Evolutionary conservation across 2,888 invertebrate species (phyloP).

Genomic region (Dichetophora obliterata): DNA sequence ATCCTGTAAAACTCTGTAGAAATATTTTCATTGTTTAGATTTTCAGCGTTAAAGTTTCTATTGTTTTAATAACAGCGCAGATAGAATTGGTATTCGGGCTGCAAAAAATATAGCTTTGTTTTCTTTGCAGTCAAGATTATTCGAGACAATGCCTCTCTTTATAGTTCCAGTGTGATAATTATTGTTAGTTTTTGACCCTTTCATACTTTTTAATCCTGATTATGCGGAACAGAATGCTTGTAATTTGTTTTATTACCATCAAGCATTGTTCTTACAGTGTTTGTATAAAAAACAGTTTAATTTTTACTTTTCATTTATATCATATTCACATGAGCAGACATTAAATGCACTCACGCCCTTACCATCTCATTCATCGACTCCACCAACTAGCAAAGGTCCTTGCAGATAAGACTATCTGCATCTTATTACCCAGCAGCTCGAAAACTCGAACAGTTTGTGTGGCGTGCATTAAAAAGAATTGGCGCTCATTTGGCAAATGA

Average conservation of each 20-base stretch:
- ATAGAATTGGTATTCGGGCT: too few species aligned
- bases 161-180: too few species aligned
- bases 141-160: too few species aligned
- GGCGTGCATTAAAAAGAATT: slow-evolving; percentile 29
- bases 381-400: too few species aligned
- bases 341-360: slow-evolving; percentile 12
- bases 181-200: not conserved
- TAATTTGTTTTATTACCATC: too few species aligned
- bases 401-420: not conserved
- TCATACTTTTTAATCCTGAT: not conserved
- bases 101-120: not conserved
- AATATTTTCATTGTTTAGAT: too few species aligned
- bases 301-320: not conserved
- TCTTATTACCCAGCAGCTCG: slow-evolving; percentile 13
- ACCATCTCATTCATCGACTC: not conserved
- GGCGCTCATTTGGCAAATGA: slow-evolving; percentile 30
- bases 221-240: too few species aligned
- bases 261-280: not conserved
- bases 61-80: too few species aligned
- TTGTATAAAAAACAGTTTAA: not conserved
- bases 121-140: not conserved
- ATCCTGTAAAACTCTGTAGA: too few species aligned
- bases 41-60: too few species aligned
- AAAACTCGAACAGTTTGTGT: not conserved
- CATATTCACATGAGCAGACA: not conserved